Evolutionary conservation across 2,888 invertebrate species (phyloP).

Genomic region (Pyrochroa serraticornis): DNA sequence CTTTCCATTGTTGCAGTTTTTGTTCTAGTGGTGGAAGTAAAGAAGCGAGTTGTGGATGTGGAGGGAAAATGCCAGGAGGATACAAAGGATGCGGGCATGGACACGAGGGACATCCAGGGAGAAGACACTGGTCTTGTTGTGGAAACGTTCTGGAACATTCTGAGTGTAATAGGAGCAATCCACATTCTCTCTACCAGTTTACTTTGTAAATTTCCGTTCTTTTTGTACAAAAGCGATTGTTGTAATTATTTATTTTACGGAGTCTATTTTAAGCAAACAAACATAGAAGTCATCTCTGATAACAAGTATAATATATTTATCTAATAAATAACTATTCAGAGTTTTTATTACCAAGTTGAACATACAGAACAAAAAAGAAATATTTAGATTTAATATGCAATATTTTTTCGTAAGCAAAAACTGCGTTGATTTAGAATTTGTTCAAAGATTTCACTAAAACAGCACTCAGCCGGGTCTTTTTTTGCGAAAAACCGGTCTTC

Average conservation of each 20-base stretch:
- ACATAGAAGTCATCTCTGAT: too few relatives aligned
- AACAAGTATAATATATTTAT: too few relatives aligned
- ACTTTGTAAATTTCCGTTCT: constrained; percentile 55
- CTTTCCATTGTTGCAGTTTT: constrained; percentile 81
- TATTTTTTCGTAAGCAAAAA: too few relatives aligned
- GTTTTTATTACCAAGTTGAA: too few relatives aligned
- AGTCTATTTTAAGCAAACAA: background rate
- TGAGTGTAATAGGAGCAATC: constrained; percentile 63
- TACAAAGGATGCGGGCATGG: constrained; percentile 82
- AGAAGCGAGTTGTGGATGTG: constrained; percentile 73
- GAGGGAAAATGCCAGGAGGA: constrained; percentile 75
- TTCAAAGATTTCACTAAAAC: too few relatives aligned
- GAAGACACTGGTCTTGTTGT: constrained; percentile 85
- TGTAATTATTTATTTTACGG: background rate
- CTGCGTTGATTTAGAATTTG: too few relatives aligned
- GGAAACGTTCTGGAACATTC: constrained; percentile 69
- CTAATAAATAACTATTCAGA: too few relatives aligned
- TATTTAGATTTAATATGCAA: too few relatives aligned
- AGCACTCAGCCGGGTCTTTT: too few relatives aligned
- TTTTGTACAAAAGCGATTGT: constrained; percentile 7
- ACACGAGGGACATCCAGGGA: constrained; percentile 79
- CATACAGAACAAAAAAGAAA: too few relatives aligned
- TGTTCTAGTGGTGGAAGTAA: constrained; percentile 80
- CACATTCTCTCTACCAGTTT: constrained; percentile 62
- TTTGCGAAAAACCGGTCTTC: too few relatives aligned